Base-by-base conservation (phyloP, 2,113 vertebrate species). In the Neofelis nebulosa region DNA sequence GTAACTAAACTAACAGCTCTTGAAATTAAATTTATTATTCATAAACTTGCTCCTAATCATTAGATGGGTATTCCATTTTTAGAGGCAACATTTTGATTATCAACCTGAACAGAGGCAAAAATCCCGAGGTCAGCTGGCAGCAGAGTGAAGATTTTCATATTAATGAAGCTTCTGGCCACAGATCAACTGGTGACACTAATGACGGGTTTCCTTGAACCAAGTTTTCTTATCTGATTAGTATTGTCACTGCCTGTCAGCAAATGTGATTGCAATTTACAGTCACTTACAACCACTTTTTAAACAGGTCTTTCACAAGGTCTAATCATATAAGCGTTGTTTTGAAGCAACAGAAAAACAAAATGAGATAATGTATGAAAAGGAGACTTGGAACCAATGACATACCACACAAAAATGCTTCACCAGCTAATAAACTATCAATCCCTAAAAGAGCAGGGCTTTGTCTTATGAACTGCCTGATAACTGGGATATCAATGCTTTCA, bases 21-120 rank as follows among this genome's bases (percentile, higher is more conserved):
- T 61, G 61, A 89, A 86, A 86, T 88, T 63, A 87, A 88, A 66
- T 89, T 68, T 84, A 87, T 57, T 65, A 66, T 68, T 97, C 52
- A 96, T 57, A 91, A 66, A 52, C 83, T 57, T 78, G 52, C 3
- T 93, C 85, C 31, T 71, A 7, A 7, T 78, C 45, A n/a, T 95
- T 95, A 80, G 50, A 38, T 63, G 69, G 36, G 50, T 69, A 74
- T 19, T 57, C 41, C 36, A 84, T 71, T 74, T 97, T 94, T 52
- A 86, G 85, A 65, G 41, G 33, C 27, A 74, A 83, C 2, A 4
- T 79, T 97, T 86, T 91, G 61, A 80, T 89, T 83, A 71, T 55
- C 31, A 36, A 52, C 15, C 38, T 84, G 23, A 91, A 89, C 45
- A 83, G 48, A 66, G n/a, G 48, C 38, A 86, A 95, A 96, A 85